Evolutionary conservation across 2,113 vertebrate genomes (phyloP).

Genomic region (Cyanoliseus patagonus): DNA sequence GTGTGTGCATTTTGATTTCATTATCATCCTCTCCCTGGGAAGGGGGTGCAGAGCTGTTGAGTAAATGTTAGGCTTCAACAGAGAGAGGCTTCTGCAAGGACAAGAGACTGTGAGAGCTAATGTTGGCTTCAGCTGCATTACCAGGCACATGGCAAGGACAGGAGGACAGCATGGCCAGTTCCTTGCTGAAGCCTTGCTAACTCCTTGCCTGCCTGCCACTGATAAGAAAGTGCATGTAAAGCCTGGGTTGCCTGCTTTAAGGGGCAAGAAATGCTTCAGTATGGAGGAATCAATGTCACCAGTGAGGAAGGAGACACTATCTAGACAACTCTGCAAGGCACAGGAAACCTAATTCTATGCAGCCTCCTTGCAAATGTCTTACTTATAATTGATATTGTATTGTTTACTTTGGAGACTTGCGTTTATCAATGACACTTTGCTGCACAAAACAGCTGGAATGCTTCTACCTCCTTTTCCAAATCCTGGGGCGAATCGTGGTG

Average conservation of each 20-base stretch:
- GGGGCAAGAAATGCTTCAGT: neutral
- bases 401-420: conserved; percentile 39
- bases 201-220: neutral
- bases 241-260: neutral
- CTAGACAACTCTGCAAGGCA: neutral
- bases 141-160: neutral
- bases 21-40: neutral
- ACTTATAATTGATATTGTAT: conserved; percentile 36
- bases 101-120: neutral
- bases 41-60: neutral
- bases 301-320: neutral
- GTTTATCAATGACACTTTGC: conserved; percentile 46
- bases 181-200: neutral
- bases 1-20: neutral
- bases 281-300: neutral
- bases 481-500: neutral
- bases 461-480: conserved; percentile 8
- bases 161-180: rapidly evolving
- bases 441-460: conserved; percentile 7
- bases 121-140: neutral
- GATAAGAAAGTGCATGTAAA: neutral
- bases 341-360: neutral
- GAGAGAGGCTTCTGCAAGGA: neutral
- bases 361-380: neutral
- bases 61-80: neutral